Evolutionary conservation across 2,888 invertebrate genomes (phyloP), one percentile per base, ranked within the genome.

Genomic region (Cephalotes varians): DNA sequence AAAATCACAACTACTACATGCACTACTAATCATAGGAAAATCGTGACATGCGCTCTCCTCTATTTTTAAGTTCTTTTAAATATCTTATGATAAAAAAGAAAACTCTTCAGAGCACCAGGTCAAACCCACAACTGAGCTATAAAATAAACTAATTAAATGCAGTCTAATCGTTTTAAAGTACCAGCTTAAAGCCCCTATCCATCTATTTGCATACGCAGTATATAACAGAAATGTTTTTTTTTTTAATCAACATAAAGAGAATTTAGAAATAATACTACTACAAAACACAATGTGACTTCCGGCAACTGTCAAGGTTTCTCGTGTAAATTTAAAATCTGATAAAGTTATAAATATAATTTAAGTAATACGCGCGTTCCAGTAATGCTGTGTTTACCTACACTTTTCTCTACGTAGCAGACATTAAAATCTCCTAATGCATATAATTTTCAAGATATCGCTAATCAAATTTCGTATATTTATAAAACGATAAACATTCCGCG

Each of bases 1-100:
- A 37, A 49, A 84, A 84, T 34, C 85, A 83, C 62, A 81, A 81
- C 84, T 80, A 85, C 82, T 44, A 31, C 90, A 90, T 90, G 90
- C 90, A 90, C 80, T 90, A 90, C 81, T 40, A 65, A 65, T 60
- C 25, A 28, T 31, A 73, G 31, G 58, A 9, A 44, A 44, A 44
- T 58, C 58, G 28, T 56, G 49, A 31, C 64, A 65, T 65, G 64
- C 64, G n/a, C 12, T 76, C 4, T 21, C 47, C 10, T 1, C 4
- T n/a, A n/a, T n/a, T n/a, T 74, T 21, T 18, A 69, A 79, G 54
- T 85, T 60, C 31, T 60, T 77, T 72, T 74, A 81, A 82, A 79
- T 71, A 69, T 69, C 49, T 60, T 71, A 73, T 18, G 62, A 84
- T 64, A 51, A 51, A 74, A 77, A 21, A 28, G 56, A 80, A 80